Base-by-base conservation (phyloP, 2,797 vertebrate species). In the Cuniculus paca region DNA sequence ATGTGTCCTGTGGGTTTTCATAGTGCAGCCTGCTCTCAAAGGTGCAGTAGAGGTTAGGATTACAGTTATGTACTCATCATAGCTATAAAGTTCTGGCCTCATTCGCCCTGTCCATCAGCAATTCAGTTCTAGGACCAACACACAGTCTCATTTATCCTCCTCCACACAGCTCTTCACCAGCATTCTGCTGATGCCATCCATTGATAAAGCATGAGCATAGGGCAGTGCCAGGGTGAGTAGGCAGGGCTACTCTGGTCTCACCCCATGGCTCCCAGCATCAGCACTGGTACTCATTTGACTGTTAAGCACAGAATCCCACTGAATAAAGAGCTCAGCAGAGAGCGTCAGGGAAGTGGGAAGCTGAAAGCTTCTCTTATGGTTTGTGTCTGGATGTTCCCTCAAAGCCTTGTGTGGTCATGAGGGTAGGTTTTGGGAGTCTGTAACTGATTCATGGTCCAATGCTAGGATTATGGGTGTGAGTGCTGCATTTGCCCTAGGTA, bases 21-120 rank as follows among this genome's bases (percentile, higher is more conserved):
- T 99, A 99, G 98, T 99, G 99, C 96, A 99, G 99, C 87, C 99
- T 99, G 0, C 99, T 99, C 98, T 99, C 99, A 97, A 99, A 99
- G 96, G 99, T 99, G 98, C 99, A 99, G 99, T 99, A 99, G 94
- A 99, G 99, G 81, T 98, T 99, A 0, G 99, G 99, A 39, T 99
- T 99, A 0, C 99, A 99, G 45, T 99, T 99, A 0, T 99, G 99
- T 70, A 99, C 99, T 0, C 98, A 99, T 34, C 99, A 98, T 95
- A 99, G 99, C 98, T 99, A 99, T 98, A 99, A 99, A 92, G 99
- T 99, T 97, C 99, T 99, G 97, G 99, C 99, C 98, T 99, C 99
- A 19, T 99, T 99, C 97, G 99, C 99, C 84, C 99, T 97, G 98
- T 99, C 99, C 97, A 99, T 99, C 0, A 99, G 99, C 39, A 99